Percentiles rank a stretch among this genome's conserved stretches.
Evolutionary conservation across 2,888 invertebrate species (phyloP).

Genomic region (Nephrotoma flavescens): DNA sequence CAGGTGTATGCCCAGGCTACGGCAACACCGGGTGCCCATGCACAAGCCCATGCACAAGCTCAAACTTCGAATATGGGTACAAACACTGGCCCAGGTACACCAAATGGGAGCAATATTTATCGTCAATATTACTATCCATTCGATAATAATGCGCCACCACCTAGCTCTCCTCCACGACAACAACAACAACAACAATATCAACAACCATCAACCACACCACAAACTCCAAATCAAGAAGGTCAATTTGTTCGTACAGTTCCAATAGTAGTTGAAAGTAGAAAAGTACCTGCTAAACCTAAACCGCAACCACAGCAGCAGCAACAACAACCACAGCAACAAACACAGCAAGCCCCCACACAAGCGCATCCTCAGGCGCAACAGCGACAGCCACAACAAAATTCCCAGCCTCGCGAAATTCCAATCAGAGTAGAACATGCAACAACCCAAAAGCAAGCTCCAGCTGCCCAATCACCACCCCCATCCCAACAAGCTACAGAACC

Average conservation of each 20-base stretch:
- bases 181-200: constrained; percentile 7
- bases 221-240: constrained; percentile 25
- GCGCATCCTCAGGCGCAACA: constrained; percentile 29
- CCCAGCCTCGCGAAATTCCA: constrained; percentile 21
- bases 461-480: constrained; percentile 25
- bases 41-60: constrained; percentile 5
- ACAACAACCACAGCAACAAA: constrained; percentile 13
- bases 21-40: constrained; percentile 17
- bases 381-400: constrained; percentile 14
- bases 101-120: background rate
- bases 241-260: constrained; percentile 62
- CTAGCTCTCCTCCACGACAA: background rate
- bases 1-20: constrained; percentile 23
- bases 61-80: constrained; percentile 1
- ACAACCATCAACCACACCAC: constrained; percentile 20
- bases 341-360: constrained; percentile 14
- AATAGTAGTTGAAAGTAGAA: constrained; percentile 70
- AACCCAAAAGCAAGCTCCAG: constrained; percentile 7
- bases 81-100: background rate
- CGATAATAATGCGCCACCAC: background rate
- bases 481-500: constrained; percentile 31
- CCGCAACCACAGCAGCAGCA: constrained; percentile 22
- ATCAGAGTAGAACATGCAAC: background rate
- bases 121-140: constrained; percentile 3
- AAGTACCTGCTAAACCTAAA: background rate